Evolutionary conservation across 2,888 invertebrate species (phyloP).

Genomic region (Latrodectus hesperus): DNA sequence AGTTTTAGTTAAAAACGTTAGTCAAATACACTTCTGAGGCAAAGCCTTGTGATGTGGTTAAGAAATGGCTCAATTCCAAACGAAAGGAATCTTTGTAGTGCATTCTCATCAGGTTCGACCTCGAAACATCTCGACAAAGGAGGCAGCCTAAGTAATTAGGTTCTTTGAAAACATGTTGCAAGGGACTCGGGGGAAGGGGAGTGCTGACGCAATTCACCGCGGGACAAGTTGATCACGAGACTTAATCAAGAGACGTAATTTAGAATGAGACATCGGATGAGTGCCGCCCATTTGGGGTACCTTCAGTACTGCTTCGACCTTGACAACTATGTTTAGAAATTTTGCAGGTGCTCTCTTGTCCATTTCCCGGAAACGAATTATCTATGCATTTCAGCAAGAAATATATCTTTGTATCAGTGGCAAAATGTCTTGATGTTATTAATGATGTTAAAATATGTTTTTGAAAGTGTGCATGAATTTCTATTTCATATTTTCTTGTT

Average conservation of each 20-base stretch:
- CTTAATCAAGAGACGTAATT: slow-evolving; percentile 47
- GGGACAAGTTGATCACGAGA: slow-evolving; percentile 20
- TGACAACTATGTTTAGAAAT: slow-evolving; percentile 1
- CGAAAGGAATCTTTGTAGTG: neutral
- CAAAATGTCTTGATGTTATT: too few species aligned
- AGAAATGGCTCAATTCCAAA: neutral
- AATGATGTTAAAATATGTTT: too few species aligned
- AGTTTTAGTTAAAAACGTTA: too few species aligned
- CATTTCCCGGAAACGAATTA: too few species aligned
- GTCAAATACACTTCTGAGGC: too few species aligned
- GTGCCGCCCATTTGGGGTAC: slow-evolving; percentile 34
- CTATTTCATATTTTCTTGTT: too few species aligned
- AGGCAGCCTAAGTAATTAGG: slow-evolving; percentile 37
- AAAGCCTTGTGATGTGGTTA: too few species aligned
- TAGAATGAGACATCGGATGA: slow-evolving; percentile 19
- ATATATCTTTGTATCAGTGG: too few species aligned
- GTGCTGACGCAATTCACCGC: slow-evolving; percentile 2
- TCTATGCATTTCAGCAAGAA: too few species aligned
- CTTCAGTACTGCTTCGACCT: slow-evolving; percentile 1
- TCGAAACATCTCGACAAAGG: neutral
- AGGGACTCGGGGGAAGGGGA: neutral
- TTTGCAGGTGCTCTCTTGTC: neutral
- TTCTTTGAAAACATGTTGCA: slow-evolving; percentile 14
- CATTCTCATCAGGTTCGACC: slow-evolving; percentile 2
- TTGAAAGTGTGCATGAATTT: too few species aligned